Percentiles rank a stretch among this genome's conserved stretches.
Evolutionary conservation across 2,888 invertebrate species (phyloP).

Genomic region (Ariolimax columbianus): DNA sequence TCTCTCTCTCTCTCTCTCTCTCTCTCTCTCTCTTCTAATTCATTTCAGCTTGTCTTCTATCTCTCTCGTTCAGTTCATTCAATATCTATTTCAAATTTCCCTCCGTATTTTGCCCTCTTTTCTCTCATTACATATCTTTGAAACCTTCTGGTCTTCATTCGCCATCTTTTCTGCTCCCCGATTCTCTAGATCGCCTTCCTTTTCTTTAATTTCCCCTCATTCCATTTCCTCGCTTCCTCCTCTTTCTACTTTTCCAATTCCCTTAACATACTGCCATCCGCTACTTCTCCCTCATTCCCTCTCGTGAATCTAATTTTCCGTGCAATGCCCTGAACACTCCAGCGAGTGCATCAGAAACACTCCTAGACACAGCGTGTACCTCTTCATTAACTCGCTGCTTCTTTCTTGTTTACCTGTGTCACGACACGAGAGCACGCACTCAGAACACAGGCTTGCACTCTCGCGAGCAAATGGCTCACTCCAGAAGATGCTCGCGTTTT

Average conservation of each 20-base stretch:
- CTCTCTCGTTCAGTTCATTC: no score
- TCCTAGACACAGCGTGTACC: not conserved
- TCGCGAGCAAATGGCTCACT: not conserved
- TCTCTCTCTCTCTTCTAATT: no score
- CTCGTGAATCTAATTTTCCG: not conserved
- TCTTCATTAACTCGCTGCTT: not conserved
- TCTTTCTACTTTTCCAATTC: not conserved
- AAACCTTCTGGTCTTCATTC: no score
- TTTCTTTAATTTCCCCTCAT: no score
- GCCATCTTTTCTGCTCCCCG: no score
- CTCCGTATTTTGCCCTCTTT: no score
- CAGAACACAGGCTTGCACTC: slow-evolving; percentile 21
- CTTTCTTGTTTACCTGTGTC: not conserved
- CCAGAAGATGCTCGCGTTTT: not conserved
- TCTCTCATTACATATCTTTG: no score
- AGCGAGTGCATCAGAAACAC: not conserved
- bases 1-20: no score
- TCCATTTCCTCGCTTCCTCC: not conserved
- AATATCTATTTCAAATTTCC: no score
- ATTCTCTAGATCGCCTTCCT: no score
- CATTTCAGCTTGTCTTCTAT: no score
- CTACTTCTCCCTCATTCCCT: not conserved
- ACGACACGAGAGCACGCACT: not conserved
- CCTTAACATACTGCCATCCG: not conserved
- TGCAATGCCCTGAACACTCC: not conserved